Base-by-base conservation (phyloP, 1,140 invertebrate species). In the Frieseomelitta varia region DNA sequence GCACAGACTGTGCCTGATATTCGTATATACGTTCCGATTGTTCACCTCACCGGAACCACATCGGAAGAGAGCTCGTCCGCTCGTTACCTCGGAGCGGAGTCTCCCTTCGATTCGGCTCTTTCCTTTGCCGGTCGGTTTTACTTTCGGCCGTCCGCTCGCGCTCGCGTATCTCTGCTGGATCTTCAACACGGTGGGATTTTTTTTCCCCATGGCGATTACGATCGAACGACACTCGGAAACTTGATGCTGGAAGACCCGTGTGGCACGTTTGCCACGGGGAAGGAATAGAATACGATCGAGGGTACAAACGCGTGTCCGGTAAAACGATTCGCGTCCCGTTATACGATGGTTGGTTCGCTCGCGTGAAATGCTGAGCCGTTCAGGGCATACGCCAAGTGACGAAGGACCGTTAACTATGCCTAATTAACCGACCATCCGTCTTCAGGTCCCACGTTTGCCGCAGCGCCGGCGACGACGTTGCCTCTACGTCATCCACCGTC, bases 31-130 rank as follows among this genome's bases (percentile, higher is more conserved):
- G 92, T 90, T 91, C 93, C 90, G 92, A 92, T 93, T 94, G 93
- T 91, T 92, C 92, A 93, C 69, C 90, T 85, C 85, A 88, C 90
- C 91, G 93, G 90, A 94, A 93, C 93, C 94, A 93, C 93, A 93
- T 84, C 77, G 92, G 92, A 92, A n/a, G n/a, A 93, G 91, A 94
- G 92, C 90, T 93, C 91, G 92, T 93, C 93, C 92, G 92, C 87
- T 91, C 90, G 91, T 91, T 90, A 84, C 84, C 75, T 84, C 87
- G 78, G 80, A 85, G 72, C 81, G 79, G 39, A 90, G 85, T 86
- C 87, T 81, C 84, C 56, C 79, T 73, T 79, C 85, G 84, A 84
- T 65, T 73, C 21, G 21, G 56, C 69, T 47, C 67, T 47, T 76
- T 75, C 53, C 19, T 68, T 39, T 27, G 30, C 24, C 63, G n/a